Conservation (phyloP, 2,797 vertebrate genomes). For the Microtus californicus region DNA sequence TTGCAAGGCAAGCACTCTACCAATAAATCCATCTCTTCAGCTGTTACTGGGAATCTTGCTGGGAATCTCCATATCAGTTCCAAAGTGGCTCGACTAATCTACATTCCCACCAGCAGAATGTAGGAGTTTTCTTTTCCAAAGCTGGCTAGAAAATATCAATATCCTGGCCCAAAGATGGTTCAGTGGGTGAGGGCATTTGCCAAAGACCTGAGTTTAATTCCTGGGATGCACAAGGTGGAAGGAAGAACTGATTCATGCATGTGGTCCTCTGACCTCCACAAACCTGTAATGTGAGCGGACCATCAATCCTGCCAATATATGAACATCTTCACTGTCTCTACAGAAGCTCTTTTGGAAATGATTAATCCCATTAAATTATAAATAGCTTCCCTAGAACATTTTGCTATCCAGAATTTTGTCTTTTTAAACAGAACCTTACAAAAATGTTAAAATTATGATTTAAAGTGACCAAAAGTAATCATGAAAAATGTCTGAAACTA, state of each 20-base stretch:
- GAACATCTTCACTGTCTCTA: constrained; percentile 53
- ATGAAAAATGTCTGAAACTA: constrained; percentile 56
- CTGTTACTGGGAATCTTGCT: too few species aligned
- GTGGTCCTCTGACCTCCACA: not conserved
- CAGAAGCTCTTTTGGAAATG: constrained; percentile 26
- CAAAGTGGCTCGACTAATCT: not conserved
- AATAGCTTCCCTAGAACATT: constrained; percentile 65
- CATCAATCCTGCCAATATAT: constrained; percentile 31
- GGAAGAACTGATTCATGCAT: not conserved
- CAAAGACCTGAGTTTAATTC: not conserved
- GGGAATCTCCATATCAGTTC: not conserved
- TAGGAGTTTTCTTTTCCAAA: not conserved
- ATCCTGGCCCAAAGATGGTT: not conserved
- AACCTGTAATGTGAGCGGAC: not conserved
- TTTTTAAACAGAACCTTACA: constrained; percentile 52
- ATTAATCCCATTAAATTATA: constrained; percentile 64
- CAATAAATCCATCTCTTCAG: not conserved
- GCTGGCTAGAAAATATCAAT: not conserved
- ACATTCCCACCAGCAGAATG: not conserved
- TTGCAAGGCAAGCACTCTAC: not conserved
- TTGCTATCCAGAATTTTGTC: constrained; percentile 55
- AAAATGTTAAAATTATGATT: constrained; percentile 48
- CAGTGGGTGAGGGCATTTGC: not conserved
- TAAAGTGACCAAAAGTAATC: constrained; percentile 57
- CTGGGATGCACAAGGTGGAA: not conserved